Conservation (phyloP, 2,888 invertebrate genomes). For the Lepidonotus clava region DNA sequence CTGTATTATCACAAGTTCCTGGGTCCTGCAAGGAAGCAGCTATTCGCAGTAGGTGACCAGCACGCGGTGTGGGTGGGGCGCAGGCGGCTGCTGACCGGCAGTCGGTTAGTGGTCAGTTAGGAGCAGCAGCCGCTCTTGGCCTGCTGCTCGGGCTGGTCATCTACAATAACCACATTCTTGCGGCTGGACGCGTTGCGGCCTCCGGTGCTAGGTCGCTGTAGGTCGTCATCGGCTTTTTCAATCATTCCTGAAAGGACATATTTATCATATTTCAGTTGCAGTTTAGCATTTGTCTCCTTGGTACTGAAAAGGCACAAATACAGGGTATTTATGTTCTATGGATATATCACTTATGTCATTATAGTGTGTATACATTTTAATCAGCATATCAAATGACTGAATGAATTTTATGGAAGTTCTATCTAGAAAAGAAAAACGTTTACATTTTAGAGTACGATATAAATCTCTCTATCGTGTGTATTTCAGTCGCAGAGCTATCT, state of each 20-base stretch:
- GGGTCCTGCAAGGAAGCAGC: conserved; percentile 20
- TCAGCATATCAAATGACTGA: background rate
- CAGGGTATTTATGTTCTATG: background rate
- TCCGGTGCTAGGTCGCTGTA: background rate
- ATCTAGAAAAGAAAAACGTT: no score
- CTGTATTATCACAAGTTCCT: conserved; percentile 29
- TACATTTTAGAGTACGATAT: background rate
- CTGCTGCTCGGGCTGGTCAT: conserved; percentile 46
- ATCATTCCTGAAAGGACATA: conserved; percentile 53
- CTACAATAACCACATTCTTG: conserved; percentile 56
- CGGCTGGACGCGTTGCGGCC: background rate
- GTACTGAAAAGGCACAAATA: background rate
- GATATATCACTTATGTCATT: background rate
- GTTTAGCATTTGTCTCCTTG: no score
- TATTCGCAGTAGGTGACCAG: background rate
- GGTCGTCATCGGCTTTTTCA: conserved; percentile 48
- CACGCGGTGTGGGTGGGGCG: background rate
- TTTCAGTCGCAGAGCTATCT: background rate
- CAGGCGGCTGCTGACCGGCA: no score
- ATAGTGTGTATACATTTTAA: background rate
- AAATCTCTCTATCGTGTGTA: background rate
- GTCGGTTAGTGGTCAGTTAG: no score
- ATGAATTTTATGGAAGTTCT: background rate
- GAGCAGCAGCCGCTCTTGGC: conserved; percentile 50
- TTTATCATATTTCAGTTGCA: no score